These are phyloP conservation scores for Aleadryas rufinucha DNA, from an alignment of 2,113 vertebrate species.

Conservation along the genomic window DNA sequence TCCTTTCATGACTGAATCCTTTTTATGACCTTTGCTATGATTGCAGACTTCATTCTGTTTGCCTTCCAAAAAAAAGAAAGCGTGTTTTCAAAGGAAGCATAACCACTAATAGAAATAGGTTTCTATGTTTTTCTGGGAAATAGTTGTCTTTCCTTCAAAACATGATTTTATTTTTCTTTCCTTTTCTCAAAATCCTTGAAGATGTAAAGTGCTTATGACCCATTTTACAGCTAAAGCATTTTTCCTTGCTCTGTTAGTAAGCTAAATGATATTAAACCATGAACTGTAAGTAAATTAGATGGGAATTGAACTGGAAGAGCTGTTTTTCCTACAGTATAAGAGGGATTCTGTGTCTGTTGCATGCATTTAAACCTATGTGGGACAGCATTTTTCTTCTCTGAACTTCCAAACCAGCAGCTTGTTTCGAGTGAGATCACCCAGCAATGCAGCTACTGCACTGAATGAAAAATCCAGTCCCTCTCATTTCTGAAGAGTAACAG, in stretches of 20 bases:
- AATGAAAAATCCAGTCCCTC: background rate
- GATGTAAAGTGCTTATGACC: background rate
- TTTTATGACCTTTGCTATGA: background rate
- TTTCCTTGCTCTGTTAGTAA: background rate
- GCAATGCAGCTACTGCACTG: background rate
- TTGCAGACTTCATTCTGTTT: background rate
- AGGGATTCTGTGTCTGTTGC: background rate
- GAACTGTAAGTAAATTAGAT: background rate
- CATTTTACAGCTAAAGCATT: background rate
- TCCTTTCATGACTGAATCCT: background rate
- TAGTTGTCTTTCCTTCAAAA: background rate
- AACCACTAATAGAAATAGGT: background rate
- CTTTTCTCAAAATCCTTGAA: background rate
- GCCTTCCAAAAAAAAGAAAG: background rate
- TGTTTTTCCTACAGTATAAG: background rate
- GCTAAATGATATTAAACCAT: background rate
- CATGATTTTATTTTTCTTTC: background rate
- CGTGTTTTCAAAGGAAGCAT: background rate
- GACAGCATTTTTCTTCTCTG: background rate
- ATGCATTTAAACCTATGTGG: background rate
- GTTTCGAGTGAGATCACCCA: background rate
- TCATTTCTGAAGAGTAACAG: background rate
- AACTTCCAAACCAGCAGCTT: background rate
- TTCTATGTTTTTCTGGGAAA: background rate
- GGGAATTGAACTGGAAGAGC: background rate